These are phyloP conservation scores for Ammospiza nelsoni DNA, from an alignment of 2,113 vertebrate genomes.

Conservation along the genomic window DNA sequence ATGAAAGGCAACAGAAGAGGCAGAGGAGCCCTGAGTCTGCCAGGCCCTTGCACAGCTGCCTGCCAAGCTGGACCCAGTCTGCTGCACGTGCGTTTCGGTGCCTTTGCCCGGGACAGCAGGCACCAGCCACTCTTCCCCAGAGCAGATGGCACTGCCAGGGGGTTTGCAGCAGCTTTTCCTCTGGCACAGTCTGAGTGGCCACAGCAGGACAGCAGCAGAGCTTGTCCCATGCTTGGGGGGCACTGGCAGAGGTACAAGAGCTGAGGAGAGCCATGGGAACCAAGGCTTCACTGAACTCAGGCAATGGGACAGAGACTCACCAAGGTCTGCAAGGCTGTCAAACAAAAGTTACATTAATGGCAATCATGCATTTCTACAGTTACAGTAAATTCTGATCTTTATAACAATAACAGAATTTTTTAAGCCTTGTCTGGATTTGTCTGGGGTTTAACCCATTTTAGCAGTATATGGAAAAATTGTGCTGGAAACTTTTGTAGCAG, in stretches of 20 bases:
- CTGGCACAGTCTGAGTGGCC: not conserved
- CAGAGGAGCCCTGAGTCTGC: not conserved
- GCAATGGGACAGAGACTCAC: not conserved
- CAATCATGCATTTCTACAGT: not conserved
- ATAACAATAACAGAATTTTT: not conserved
- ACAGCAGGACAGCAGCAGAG: not conserved
- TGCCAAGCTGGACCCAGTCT: not conserved
- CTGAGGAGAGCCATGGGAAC: rapidly evolving
- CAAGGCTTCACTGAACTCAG: not conserved
- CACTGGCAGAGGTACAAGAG: not conserved
- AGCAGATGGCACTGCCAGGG: not conserved
- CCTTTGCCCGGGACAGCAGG: not conserved
- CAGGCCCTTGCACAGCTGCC: not conserved
- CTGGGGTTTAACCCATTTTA: not conserved
- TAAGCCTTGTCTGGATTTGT: not conserved
- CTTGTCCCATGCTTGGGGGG: rapidly evolving
- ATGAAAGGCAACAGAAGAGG: not conserved
- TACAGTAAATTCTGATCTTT: not conserved
- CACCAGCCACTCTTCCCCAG: not conserved
- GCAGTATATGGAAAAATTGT: not conserved
- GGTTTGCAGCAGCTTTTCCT: not conserved
- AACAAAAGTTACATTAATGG: not conserved
- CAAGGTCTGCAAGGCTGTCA: not conserved
- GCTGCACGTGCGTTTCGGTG: not conserved
- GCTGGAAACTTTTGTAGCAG: not conserved